phyloP scores from a whole-genome alignment of 2,797 vertebrate genomes.

The Malurus splendens region DNA sequence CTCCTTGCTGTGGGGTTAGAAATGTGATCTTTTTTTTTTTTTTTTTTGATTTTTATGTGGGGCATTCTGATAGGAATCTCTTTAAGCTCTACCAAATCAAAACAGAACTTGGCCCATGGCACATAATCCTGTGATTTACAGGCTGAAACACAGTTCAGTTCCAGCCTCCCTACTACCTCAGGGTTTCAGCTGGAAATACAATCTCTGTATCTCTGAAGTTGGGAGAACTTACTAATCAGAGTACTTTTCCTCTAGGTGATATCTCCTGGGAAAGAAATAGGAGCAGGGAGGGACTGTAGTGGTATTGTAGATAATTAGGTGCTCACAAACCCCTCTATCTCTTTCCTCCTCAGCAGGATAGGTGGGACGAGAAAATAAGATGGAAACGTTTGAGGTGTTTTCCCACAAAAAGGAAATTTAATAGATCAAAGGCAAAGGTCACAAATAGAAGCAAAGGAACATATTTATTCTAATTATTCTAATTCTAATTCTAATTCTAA shows the following conservation, averaged over 20 bases:
- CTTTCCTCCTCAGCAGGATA: background rate
- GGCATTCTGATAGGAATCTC: slow-evolving; percentile 41
- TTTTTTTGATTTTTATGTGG: slow-evolving; percentile 1
- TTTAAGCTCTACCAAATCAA: slow-evolving; percentile 28
- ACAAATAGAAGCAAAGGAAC: background rate
- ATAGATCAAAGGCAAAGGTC: background rate
- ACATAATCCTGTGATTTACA: slow-evolving; percentile 34
- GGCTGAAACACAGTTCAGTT: slow-evolving; percentile 42
- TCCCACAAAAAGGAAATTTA: background rate
- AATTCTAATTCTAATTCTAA: too few species aligned
- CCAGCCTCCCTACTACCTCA: slow-evolving; percentile 9
- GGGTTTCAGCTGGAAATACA: slow-evolving; percentile 29
- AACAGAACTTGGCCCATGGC: slow-evolving; percentile 35
- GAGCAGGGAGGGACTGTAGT: background rate
- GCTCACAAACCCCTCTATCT: background rate
- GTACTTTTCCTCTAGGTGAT: background rate
- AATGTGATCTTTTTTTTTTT: background rate
- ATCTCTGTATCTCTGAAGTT: slow-evolving; percentile 4
- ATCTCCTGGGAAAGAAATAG: slow-evolving; percentile 21
- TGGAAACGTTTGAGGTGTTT: background rate
- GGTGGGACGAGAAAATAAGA: background rate
- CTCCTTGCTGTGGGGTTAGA: slow-evolving; percentile 27
- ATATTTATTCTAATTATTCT: background rate
- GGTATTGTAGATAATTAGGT: background rate
- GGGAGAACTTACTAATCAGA: slow-evolving; percentile 7